These are phyloP conservation scores for Diarsia rubi DNA, from an alignment of 2,888 invertebrate genomes.

Conservation along the genomic window DNA sequence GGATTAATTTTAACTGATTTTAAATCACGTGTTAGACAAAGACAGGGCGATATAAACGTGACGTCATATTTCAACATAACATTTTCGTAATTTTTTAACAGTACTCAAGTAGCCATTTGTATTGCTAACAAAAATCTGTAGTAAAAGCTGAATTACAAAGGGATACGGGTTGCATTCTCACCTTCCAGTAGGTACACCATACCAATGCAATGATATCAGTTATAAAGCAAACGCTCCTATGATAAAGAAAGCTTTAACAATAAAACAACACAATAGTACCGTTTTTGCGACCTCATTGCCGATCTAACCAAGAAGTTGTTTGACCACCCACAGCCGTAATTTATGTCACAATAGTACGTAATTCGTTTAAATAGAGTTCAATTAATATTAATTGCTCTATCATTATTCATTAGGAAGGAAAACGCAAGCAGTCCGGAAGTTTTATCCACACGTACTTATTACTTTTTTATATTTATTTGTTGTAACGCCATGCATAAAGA, in stretches of 20 bases:
- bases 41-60: too few relatives aligned
- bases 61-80: too few relatives aligned
- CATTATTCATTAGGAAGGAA: constrained; percentile 49
- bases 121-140: neutral
- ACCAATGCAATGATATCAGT: neutral
- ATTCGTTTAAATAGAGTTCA: constrained; percentile 22
- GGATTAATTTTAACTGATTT: too few relatives aligned
- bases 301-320: constrained; percentile 31
- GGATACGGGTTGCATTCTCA: neutral
- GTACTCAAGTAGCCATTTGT: neutral
- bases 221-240: neutral
- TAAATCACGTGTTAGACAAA: too few relatives aligned
- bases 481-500: constrained; percentile 41
- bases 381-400: constrained; percentile 56
- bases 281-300: constrained; percentile 21
- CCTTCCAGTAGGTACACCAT: neutral
- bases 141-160: neutral
- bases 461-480: constrained; percentile 42
- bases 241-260: constrained; percentile 21
- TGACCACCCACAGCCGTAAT: constrained; percentile 30
- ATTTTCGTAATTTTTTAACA: too few relatives aligned
- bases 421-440: constrained; percentile 56
- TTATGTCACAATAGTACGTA: constrained; percentile 30
- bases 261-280: constrained; percentile 2
- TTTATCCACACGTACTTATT: constrained; percentile 22